Conservation (phyloP, 1,140 invertebrate genomes). For the Neocloeon triangulifer region DNA sequence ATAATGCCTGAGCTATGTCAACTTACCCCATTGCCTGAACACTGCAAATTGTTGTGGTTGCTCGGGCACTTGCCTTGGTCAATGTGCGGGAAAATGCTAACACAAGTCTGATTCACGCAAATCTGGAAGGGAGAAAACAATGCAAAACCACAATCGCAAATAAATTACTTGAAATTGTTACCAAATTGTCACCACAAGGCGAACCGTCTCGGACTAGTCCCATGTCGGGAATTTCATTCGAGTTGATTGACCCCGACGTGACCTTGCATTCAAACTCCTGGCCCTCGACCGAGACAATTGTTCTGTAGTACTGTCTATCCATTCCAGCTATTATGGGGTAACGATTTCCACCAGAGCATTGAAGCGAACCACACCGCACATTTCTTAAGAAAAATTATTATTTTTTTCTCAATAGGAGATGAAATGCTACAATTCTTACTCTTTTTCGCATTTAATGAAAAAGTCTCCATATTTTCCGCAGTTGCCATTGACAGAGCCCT, state of each 20-base stretch:
- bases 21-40: conserved; percentile 82
- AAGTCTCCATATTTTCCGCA: conserved; percentile 66
- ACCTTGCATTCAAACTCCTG: conserved; percentile 81
- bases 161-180: conserved; percentile 10
- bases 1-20: too few relatives aligned
- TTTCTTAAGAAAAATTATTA: conserved; percentile 31
- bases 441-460: conserved; percentile 63
- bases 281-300: conserved; percentile 65
- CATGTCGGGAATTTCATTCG: conserved; percentile 36
- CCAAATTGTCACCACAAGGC: conserved; percentile 71
- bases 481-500: conserved; percentile 80
- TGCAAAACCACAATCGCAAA: not conserved
- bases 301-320: conserved; percentile 60
- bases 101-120: conserved; percentile 82
- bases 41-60: conserved; percentile 68
- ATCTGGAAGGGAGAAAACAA: conserved; percentile 34
- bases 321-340: conserved; percentile 50
- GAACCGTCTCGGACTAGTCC: conserved; percentile 74
- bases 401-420: not conserved
- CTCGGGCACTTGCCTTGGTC: conserved; percentile 70
- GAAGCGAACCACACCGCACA: conserved; percentile 68
- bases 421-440: conserved; percentile 38
- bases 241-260: conserved; percentile 37
- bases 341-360: conserved; percentile 65
- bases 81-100: conserved; percentile 54